Evolutionary conservation across 2,113 vertebrate species (phyloP), one percentile per base, ranked within the genome.

Genomic region (Phoxinus phoxinus): DNA sequence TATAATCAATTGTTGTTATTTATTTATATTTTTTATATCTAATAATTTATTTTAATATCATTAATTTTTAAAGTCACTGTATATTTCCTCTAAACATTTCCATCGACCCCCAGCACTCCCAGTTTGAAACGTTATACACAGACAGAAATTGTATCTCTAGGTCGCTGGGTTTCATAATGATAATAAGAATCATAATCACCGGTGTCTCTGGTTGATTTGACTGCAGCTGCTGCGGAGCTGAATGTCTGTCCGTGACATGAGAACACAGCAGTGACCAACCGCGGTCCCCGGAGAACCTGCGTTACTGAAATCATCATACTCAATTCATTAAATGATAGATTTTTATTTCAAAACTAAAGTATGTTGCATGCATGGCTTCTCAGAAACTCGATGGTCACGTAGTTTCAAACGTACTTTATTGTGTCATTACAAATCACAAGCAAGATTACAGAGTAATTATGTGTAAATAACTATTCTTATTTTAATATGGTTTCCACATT

Each of bases 151-250:
- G 19, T 67, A 21, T 67, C 2, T 67, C 15, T 19, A 32, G 63
- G 2, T 17, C 27, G 13, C 27, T 65, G 65, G 17, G 30, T 21
- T 23, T 37, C 12, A 48, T 75, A 9, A 51, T 25, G n/a, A 13
- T 46, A 3, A 27, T 75, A 0, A 27, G 1, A 21, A 8, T 51
- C 41, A 67, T 25, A 67, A 30, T 86, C 78, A 94, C 94, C 93
- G 32, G 83, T 46, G 23, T 86, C 87, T 3, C 0, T 61, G 9
- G 53, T 84, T 19, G 76, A 32, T 6, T 81, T 1, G 67, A 90
- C 58, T 2, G 88, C 32, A 6, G 91, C 84, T 1, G 91, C 73
- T 23, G 91, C 90, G 2, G 91, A 91, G 1, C 83, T 30, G 85
- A 91, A 92, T 0, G 84, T 56, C 4, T 74, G 90, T 56, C 90